Base-by-base conservation (phyloP, 2,797 vertebrate species). In the Hephaestus fuliginosus region DNA sequence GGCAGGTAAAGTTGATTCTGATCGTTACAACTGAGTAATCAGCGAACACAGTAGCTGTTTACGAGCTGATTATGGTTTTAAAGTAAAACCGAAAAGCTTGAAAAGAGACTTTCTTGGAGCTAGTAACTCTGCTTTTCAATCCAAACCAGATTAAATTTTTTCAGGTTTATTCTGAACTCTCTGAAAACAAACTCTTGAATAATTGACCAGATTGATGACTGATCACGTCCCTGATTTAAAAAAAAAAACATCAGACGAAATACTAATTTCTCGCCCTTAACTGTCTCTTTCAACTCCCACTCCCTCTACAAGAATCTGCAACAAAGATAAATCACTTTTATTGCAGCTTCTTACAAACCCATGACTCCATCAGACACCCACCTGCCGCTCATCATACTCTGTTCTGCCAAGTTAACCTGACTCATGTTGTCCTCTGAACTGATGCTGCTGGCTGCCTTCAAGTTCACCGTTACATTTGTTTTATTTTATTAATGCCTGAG, bases 281-380 rank as follows among this genome's bases (percentile, higher is more conserved):
- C 10, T 49, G 14, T 57, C 36, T 28, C 28, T 65, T 22, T 76
- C 33, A 65, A 52, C 62, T 70, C 53, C 53, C 0, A 43, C 73
- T 75, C 70, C 48, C 33, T 15, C 43, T n/a, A 25, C 52, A 57
- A 57, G n/a, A 64, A 36, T 66, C 44, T 61, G 11, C 70, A 78
- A 68, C 18, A 75, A 64, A 61, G 48, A 85, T 63, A 60, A 77
- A 74, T 60, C 49, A 52, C 67, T 68, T 52, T 67, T 20, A 64
- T 28, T 49, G 28, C 70, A 55, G 66, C 48, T 64, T 72, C 28
- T 41, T 55, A 11, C 44, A 76, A 71, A 74, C 8, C 12, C 13
- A 63, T 48, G 28, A 14, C 52, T 76, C 49, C 22, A 56, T 74
- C 17, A 70, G 39, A 65, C 8, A 7, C 57, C 71, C 71, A 79